Conservation (phyloP, 2,797 vertebrate genomes). For the Microchirus variegatus region DNA sequence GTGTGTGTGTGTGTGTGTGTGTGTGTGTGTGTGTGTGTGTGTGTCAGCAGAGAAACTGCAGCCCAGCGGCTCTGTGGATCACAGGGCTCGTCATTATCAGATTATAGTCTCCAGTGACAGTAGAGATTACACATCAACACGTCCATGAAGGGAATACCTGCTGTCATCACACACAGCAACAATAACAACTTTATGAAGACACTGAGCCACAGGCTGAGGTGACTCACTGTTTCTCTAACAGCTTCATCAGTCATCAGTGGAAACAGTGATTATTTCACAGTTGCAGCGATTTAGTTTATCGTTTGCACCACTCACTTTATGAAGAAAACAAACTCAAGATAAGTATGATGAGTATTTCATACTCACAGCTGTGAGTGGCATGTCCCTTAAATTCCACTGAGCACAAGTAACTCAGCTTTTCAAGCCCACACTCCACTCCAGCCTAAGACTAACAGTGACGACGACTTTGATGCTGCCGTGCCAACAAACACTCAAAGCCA, state of each 20-base stretch:
- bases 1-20: neutral
- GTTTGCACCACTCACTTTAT: too few relatives aligned
- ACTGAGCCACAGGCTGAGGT: slow-evolving; percentile 14
- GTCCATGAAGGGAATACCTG: slow-evolving; percentile 13
- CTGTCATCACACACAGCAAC: slow-evolving; percentile 11
- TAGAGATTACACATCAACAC: slow-evolving; percentile 40
- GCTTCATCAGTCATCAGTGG: slow-evolving; percentile 4
- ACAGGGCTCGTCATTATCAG: slow-evolving; percentile 44
- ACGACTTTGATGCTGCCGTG: too few relatives aligned
- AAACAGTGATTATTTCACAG: too few relatives aligned
- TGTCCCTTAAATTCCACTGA: too few relatives aligned
- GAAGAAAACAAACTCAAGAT: too few relatives aligned
- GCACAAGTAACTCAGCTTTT: too few relatives aligned
- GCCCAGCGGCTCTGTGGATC: slow-evolving; percentile 35
- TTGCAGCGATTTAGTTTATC: too few relatives aligned
- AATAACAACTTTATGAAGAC: slow-evolving; percentile 28
- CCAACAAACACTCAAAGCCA: too few relatives aligned
- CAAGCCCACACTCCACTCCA: neutral
- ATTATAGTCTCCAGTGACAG: slow-evolving; percentile 47
- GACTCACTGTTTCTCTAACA: slow-evolving; percentile 34
- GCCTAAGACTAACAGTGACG: slow-evolving; percentile 10
- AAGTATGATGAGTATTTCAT: too few relatives aligned
- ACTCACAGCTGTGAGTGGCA: too few relatives aligned
- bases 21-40: neutral
- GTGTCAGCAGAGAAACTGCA: slow-evolving; percentile 33